Evolutionary conservation across 2,113 vertebrate genomes (phyloP).

Genomic region (Noctilio leporinus): DNA sequence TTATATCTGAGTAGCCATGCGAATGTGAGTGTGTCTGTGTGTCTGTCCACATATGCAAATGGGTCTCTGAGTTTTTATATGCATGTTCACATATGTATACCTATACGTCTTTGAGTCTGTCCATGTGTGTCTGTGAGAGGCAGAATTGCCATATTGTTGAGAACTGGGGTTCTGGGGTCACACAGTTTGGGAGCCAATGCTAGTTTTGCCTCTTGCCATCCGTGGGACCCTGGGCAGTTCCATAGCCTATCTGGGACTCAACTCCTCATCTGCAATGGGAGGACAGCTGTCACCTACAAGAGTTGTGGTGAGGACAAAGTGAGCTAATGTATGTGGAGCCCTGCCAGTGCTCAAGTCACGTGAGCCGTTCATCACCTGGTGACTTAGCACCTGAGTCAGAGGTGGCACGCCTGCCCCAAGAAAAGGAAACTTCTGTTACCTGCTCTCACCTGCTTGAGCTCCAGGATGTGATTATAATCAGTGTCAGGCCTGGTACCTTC

Average conservation of each 20-base stretch:
- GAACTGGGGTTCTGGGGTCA: neutral
- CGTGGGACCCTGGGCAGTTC: neutral
- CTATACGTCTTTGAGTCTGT: neutral
- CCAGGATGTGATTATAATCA: neutral
- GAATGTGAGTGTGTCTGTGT: neutral
- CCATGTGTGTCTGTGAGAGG: neutral
- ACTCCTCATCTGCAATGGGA: neutral
- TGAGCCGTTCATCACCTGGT: accelerated
- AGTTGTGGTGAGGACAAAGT: accelerated
- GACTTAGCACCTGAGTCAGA: accelerated
- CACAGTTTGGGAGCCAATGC: neutral
- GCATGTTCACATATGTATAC: too few species aligned
- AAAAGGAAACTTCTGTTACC: neutral
- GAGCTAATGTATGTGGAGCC: accelerated
- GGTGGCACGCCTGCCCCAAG: neutral
- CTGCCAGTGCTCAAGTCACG: accelerated
- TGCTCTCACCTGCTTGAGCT: neutral
- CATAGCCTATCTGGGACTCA: neutral
- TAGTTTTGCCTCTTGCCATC: neutral
- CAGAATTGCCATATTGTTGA: neutral
- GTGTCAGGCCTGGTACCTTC: neutral
- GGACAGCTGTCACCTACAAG: accelerated
- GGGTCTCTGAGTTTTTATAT: neutral
- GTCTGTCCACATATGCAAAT: neutral
- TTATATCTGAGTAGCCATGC: neutral